phyloP scores from a whole-genome alignment of 2,113 vertebrate species.

The Ahaetulla prasina region DNA sequence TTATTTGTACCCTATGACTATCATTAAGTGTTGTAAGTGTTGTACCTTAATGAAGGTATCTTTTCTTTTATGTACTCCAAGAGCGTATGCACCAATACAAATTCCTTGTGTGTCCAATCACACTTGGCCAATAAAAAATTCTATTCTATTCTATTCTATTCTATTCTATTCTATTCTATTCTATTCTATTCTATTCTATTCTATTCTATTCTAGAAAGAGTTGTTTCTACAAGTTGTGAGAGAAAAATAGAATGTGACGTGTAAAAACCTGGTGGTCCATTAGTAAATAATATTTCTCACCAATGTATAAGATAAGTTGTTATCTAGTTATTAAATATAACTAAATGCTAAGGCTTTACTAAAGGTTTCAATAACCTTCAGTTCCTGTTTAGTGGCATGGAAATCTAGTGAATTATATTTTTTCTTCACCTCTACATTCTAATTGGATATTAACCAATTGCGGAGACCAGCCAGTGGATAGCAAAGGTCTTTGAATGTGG shows the following conservation, averaged over 20 bases:
- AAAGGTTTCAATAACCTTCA: constrained; percentile 18
- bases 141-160: too few species aligned
- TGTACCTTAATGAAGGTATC: too few species aligned
- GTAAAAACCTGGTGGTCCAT: constrained; percentile 43
- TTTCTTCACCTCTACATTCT: background rate
- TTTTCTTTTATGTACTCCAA: too few species aligned
- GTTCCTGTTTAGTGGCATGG: constrained; percentile 30
- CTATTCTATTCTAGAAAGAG: too few species aligned
- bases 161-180: too few species aligned
- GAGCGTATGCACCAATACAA: too few species aligned
- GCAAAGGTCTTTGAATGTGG: constrained; percentile 8
- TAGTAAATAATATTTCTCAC: constrained; percentile 59
- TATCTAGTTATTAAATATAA: constrained; percentile 56
- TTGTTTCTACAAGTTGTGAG: constrained; percentile 27
- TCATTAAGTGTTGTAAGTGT: too few species aligned
- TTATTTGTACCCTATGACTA: too few species aligned
- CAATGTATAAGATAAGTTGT: constrained; percentile 22
- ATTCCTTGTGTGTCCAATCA: too few species aligned
- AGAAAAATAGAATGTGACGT: constrained; percentile 31
- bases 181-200: too few species aligned
- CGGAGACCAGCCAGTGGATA: background rate
- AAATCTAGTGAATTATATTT: background rate
- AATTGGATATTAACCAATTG: constrained; percentile 13
- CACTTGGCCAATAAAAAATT: too few species aligned
- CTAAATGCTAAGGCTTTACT: constrained; percentile 25